Evolutionary conservation across 1,140 invertebrate species (phyloP).

Genomic region (Philotrypesis tridentata): DNA sequence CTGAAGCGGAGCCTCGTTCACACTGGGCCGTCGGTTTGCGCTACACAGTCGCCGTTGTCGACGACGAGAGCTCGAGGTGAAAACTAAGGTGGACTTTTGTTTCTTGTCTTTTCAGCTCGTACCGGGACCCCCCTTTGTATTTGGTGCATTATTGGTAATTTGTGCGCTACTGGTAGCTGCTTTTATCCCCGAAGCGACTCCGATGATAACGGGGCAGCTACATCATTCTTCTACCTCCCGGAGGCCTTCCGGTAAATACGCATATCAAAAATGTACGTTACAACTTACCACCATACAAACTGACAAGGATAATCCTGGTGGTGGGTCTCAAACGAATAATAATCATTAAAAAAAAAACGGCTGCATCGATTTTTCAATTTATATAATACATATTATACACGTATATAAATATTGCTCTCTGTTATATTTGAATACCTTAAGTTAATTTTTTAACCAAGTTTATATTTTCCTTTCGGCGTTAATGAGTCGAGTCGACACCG

Average conservation of each 20-base stretch:
- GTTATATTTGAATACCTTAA: no score
- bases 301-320: constrained; percentile 69
- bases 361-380: background rate
- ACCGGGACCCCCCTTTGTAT: constrained; percentile 99
- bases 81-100: background rate
- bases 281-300: constrained; percentile 70
- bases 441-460: no score
- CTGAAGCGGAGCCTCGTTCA: no score
- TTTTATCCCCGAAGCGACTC: constrained; percentile 88
- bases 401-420: no score
- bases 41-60: no score
- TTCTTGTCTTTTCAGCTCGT: constrained; percentile 79
- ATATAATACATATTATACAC: no score
- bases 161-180: constrained; percentile 94
- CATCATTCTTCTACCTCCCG: constrained; percentile 72
- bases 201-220: constrained; percentile 70
- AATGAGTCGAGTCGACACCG: no score
- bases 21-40: no score
- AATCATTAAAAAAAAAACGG: constrained; percentile 9
- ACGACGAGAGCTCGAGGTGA: no score
- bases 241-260: constrained; percentile 74
- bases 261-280: constrained; percentile 75
- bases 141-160: constrained; percentile 97
- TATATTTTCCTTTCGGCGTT: no score
- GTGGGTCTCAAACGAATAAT: constrained; percentile 62